A percentile compares a stretch with the other conserved stretches of the same genome.
These are phyloP conservation scores for Cephus pulcher DNA, from an alignment of 2,888 invertebrate genomes.

Conservation along the genomic window DNA sequence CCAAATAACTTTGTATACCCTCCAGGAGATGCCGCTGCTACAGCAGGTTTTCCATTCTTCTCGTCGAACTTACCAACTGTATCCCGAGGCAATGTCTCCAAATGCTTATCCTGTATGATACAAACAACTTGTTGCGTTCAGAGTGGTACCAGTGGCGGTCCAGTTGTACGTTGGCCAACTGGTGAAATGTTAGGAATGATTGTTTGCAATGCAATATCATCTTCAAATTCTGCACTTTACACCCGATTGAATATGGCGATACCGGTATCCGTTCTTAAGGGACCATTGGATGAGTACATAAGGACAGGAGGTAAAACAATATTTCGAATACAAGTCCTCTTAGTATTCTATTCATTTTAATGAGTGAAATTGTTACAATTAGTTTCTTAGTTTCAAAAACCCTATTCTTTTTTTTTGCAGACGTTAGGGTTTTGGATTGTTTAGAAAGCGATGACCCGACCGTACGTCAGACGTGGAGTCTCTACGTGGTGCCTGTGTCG, in stretches of 20 bases:
- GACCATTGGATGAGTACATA: constrained; percentile 66
- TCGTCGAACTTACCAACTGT: constrained; percentile 69
- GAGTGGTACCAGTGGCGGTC: constrained; percentile 75
- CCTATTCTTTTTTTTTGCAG: constrained; percentile 60
- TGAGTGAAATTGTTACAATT: not conserved
- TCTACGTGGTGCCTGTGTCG: constrained; percentile 51
- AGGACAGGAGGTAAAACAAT: constrained; percentile 65
- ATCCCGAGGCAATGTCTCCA: constrained; percentile 71
- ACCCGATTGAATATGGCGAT: constrained; percentile 74
- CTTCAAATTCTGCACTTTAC: constrained; percentile 67
- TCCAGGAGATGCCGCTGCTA: constrained; percentile 71
- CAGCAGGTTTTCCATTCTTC: constrained; percentile 73
- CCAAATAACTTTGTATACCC: not conserved
- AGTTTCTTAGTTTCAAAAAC: no score
- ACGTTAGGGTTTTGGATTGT: constrained; percentile 64
- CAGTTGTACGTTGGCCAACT: constrained; percentile 68
- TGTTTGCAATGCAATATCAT: constrained; percentile 71
- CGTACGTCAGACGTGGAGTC: constrained; percentile 69
- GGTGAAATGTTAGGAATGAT: constrained; percentile 70
- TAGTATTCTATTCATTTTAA: not conserved
- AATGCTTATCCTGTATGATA: constrained; percentile 69
- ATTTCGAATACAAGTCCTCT: not conserved
- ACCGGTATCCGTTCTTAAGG: constrained; percentile 67
- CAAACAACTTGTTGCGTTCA: constrained; percentile 75
- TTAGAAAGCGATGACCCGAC: constrained; percentile 68